phyloP scores from a whole-genome alignment of 64 coral and sea anemone genomes.

The Dendrophyllia cribrosa region DNA sequence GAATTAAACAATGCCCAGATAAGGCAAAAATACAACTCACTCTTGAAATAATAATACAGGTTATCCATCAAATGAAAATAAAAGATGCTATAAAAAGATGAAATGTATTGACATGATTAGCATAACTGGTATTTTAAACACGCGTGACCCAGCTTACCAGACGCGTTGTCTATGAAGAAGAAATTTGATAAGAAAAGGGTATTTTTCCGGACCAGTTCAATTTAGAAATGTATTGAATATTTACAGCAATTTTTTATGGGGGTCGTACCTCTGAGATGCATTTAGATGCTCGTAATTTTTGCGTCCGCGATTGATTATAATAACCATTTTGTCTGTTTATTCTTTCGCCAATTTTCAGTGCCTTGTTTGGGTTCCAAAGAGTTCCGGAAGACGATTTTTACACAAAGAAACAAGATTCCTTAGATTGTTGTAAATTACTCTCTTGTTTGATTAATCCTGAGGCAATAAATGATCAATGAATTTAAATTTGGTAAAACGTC shows the following conservation, averaged over 20 bases:
- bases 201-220: background rate
- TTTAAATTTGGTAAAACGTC: background rate
- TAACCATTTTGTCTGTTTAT: background rate
- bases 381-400: background rate
- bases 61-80: background rate
- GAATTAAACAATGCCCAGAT: slow-evolving; percentile 28
- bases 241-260: no score
- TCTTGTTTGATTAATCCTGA: background rate
- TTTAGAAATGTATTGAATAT: background rate
- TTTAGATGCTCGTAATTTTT: background rate
- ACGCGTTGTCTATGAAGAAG: background rate
- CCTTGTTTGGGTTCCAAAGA: background rate
- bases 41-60: background rate
- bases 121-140: background rate
- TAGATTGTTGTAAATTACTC: background rate
- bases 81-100: background rate
- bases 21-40: background rate
- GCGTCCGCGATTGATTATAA: background rate
- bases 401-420: slow-evolving; percentile 32
- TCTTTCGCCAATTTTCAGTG: background rate
- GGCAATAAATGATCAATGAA: background rate
- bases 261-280: no score
- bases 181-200: background rate
- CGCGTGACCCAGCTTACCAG: background rate
- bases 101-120: background rate